Base-by-base conservation (phyloP, 2,113 vertebrate species). In the Carassius auratus region DNA sequence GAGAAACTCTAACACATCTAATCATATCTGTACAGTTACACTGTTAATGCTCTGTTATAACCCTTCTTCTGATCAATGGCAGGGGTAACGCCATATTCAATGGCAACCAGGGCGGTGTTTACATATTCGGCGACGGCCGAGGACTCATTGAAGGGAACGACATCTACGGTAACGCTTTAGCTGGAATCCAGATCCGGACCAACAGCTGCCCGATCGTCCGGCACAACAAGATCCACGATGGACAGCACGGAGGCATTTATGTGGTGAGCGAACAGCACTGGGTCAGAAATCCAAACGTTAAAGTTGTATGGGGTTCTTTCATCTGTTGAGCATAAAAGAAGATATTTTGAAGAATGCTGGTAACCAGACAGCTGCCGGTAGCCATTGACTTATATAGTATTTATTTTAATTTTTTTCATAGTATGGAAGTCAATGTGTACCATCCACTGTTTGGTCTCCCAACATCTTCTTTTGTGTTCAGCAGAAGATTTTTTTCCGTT, bases 61-160 rank as follows among this genome's bases (percentile, higher is more conserved):
- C 14, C 10, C 45, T 23, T 26, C 45, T 12, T 80, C 4, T 23
- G 74, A 76, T 76, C 6, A 7, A 74, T 87, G 84, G 7, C 90
- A 99, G 98, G 95, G 98, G 97, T 13, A 99, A 99, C 92, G 97
- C 98, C 92, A 99, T 99, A 95, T 99, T 97, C 91, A 99, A 99
- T 91, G 98, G 98, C 86, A 99, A 99, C 94, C 98, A 99, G 96
- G 98, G 98, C 86, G 98, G 98, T 66, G 98, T 99, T 93, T 99
- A 99, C 91, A 99, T 99, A 93, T 99, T 99, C 88, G 98, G 98
- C 86, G 98, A 99, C 81, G 98, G 98, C 88, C 94, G 98, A 94
- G 98, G 98, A 92, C 98, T 99, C 95, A 99, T 99, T 50, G 98
- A 99, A 95, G 97, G 97, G 93, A 99, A 99, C 88, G 98, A 99